phyloP scores from a whole-genome alignment of 2,113 vertebrate species.

The Cervus canadensis region DNA sequence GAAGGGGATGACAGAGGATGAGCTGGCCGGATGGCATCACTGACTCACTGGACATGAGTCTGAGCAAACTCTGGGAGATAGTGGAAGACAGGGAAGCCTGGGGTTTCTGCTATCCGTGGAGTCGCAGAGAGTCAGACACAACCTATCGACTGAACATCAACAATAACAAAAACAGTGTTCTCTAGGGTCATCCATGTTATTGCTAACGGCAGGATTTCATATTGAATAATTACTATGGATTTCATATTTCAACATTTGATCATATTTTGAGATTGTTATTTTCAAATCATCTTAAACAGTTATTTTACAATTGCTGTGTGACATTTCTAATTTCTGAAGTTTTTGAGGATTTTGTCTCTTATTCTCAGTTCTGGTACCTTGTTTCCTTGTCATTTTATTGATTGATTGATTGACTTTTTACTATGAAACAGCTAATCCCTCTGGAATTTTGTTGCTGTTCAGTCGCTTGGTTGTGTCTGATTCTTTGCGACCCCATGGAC shows the following conservation, averaged over 20 bases:
- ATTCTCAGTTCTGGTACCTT: not conserved
- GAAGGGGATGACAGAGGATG: not conserved
- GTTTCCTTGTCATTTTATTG: not conserved
- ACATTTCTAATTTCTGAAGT: not conserved
- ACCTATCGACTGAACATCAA: accelerated
- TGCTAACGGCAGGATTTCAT: not conserved
- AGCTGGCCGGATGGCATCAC: not conserved
- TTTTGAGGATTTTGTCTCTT: not conserved
- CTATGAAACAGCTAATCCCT: not conserved
- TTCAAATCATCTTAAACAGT: not conserved
- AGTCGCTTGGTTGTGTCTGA: not conserved
- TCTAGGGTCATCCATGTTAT: not conserved
- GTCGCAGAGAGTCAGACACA: not conserved
- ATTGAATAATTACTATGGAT: not conserved
- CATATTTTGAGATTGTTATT: not conserved
- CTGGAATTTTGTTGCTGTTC: not conserved
- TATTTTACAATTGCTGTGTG: not conserved
- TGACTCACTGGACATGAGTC: not conserved
- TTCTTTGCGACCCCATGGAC: not conserved
- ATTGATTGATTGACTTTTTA: not conserved
- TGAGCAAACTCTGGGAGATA: not conserved
- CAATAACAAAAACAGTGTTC: accelerated
- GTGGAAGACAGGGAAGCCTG: not conserved
- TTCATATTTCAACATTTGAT: not conserved
- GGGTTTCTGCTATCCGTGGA: not conserved